Evolutionary conservation across 2,888 invertebrate species (phyloP).

Genomic region (Lordiphosa andalusiaca): DNA sequence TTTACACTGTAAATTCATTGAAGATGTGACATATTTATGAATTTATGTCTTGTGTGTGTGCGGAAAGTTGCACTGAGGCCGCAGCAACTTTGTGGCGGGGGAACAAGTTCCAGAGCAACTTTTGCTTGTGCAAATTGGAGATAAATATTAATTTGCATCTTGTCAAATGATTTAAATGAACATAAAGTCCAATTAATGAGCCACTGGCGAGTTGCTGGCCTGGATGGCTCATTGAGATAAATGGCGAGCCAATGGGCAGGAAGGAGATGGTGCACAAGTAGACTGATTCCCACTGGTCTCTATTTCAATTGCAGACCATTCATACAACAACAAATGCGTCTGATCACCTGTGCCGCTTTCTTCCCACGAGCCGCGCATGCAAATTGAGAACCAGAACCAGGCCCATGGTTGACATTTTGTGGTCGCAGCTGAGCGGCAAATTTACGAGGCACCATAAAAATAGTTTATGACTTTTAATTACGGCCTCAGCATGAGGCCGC

Average conservation of each 20-base stretch:
- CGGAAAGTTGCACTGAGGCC: slow-evolving; percentile 24
- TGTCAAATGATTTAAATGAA: slow-evolving; percentile 58
- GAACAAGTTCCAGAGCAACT: slow-evolving; percentile 21
- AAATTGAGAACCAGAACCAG: slow-evolving; percentile 53
- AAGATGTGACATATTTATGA: slow-evolving; percentile 40
- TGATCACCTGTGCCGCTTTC: slow-evolving; percentile 37
- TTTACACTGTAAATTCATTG: slow-evolving; percentile 39
- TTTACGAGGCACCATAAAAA: slow-evolving; percentile 64
- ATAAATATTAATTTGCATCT: slow-evolving; percentile 71
- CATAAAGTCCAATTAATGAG: slow-evolving; percentile 58
- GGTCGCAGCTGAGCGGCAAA: slow-evolving; percentile 61
- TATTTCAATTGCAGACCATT: slow-evolving; percentile 13
- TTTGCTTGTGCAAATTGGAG: slow-evolving; percentile 11
- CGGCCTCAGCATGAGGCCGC: slow-evolving; percentile 59
- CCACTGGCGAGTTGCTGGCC: slow-evolving; percentile 12
- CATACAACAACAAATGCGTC: slow-evolving; percentile 13
- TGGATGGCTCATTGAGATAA: slow-evolving; percentile 33
- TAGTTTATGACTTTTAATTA: slow-evolving; percentile 72
- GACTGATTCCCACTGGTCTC: slow-evolving; percentile 11
- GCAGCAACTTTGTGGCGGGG: slow-evolving; percentile 13
- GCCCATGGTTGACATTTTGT: slow-evolving; percentile 64
- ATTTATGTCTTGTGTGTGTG: slow-evolving; percentile 44
- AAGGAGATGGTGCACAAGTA: background rate
- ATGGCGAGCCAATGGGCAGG: background rate
- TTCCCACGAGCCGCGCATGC: slow-evolving; percentile 55